A percentile compares a stretch with the other conserved stretches of the same genome.
These are phyloP conservation scores for Drosophila serrata DNA, from an alignment of 1,140 invertebrate genomes.

Conservation along the genomic window DNA sequence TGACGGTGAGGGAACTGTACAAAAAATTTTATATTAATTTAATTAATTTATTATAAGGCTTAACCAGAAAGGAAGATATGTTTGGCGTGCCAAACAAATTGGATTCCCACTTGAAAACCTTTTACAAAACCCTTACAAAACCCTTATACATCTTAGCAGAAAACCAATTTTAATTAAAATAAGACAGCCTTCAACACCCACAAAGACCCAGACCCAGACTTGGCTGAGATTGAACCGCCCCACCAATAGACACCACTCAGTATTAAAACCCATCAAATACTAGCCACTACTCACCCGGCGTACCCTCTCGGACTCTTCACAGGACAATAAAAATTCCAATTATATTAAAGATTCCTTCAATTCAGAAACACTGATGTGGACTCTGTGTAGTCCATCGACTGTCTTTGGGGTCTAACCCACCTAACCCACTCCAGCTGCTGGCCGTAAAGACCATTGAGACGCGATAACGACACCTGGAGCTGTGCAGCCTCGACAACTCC, in stretches of 20 bases:
- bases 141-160: too few species aligned
- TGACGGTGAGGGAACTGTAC: constrained; percentile 16
- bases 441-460: constrained; percentile 48
- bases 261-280: background rate
- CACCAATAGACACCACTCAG: constrained; percentile 1
- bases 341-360: constrained; percentile 49
- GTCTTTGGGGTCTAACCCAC: background rate
- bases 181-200: background rate
- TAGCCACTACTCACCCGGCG: background rate
- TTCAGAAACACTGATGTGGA: constrained; percentile 37
- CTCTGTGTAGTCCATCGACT: background rate
- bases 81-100: too few species aligned
- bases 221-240: constrained; percentile 1
- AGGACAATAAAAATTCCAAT: constrained; percentile 74
- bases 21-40: background rate
- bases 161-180: constrained; percentile 3
- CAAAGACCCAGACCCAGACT: background rate
- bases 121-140: too few species aligned
- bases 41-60: too few species aligned
- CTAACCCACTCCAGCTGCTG: constrained; percentile 2
- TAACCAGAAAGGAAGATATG: too few species aligned
- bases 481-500: constrained; percentile 33
- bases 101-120: too few species aligned
- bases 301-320: constrained; percentile 22
- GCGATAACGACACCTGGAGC: constrained; percentile 60